These are phyloP conservation scores for Tachycineta bicolor DNA, from an alignment of 2,113 vertebrate genomes.

Conservation along the genomic window DNA sequence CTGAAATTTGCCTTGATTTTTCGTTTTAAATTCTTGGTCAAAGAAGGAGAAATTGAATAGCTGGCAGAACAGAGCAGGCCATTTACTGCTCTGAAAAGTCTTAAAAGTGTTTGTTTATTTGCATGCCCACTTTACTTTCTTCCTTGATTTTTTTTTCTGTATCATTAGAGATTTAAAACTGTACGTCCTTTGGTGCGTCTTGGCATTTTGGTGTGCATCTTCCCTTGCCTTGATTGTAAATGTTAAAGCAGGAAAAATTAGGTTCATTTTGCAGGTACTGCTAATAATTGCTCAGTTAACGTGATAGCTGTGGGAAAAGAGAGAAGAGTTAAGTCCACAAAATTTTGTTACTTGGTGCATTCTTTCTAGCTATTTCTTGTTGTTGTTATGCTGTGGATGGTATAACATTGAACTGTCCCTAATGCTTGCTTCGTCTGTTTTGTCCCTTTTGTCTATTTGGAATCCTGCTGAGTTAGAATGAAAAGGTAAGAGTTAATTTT, in stretches of 20 bases:
- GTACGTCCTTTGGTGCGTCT: background rate
- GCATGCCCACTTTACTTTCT: background rate
- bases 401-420: slow-evolving; percentile 78
- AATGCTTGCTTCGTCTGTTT: slow-evolving; percentile 98
- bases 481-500: slow-evolving; percentile 97
- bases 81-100: background rate
- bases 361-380: slow-evolving; percentile 10
- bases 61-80: background rate
- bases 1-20: background rate
- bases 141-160: background rate
- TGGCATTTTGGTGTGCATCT: background rate
- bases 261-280: background rate
- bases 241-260: background rate
- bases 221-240: background rate
- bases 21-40: background rate
- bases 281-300: background rate
- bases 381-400: slow-evolving; percentile 42
- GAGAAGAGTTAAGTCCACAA: background rate
- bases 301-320: background rate
- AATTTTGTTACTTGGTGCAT: background rate
- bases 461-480: slow-evolving; percentile 99
- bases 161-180: background rate
- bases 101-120: background rate
- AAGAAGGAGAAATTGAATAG: background rate
- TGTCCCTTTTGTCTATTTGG: slow-evolving; percentile 95